Conservation (phyloP, 2,113 vertebrate species). For the Dipodomys ordii region DNA sequence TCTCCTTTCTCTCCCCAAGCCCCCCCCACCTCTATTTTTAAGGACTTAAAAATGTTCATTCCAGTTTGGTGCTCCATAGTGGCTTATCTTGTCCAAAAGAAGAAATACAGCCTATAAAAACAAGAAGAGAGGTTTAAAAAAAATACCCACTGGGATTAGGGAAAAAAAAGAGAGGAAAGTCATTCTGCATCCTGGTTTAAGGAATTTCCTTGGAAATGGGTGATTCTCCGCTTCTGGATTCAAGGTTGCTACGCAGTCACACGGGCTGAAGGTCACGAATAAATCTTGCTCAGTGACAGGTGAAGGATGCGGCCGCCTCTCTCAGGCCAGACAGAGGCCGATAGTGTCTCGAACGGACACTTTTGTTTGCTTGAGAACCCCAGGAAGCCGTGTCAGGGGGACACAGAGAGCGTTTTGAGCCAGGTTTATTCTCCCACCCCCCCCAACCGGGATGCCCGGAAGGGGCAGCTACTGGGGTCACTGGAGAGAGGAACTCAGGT, state of each 20-base stretch:
- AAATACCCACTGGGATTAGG: not conserved
- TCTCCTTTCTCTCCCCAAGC: not conserved
- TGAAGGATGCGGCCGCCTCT: not conserved
- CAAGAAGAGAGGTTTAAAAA: not conserved
- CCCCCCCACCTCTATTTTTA: not conserved
- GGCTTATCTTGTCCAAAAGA: not conserved
- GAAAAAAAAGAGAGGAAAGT: not conserved
- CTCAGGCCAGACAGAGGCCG: not conserved
- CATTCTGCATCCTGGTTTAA: not conserved
- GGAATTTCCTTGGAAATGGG: not conserved
- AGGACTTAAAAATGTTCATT: not conserved
- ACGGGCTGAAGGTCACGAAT: accelerated
- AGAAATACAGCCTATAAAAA: not conserved
- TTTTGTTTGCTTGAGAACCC: not conserved
- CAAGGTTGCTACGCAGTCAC: not conserved
- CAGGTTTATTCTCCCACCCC: not conserved
- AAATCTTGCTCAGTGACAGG: not conserved
- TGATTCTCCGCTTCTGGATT: accelerated
- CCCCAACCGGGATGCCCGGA: accelerated
- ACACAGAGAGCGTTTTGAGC: not conserved
- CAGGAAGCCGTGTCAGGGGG: accelerated
- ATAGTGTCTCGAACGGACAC: no score
- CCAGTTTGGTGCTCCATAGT: slow-evolving; percentile 16
- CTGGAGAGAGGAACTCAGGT: not conserved
- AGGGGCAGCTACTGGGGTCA: accelerated